These are phyloP conservation scores for Hypothenemus hampei DNA, from an alignment of 1,140 invertebrate species.

Conservation along the genomic window DNA sequence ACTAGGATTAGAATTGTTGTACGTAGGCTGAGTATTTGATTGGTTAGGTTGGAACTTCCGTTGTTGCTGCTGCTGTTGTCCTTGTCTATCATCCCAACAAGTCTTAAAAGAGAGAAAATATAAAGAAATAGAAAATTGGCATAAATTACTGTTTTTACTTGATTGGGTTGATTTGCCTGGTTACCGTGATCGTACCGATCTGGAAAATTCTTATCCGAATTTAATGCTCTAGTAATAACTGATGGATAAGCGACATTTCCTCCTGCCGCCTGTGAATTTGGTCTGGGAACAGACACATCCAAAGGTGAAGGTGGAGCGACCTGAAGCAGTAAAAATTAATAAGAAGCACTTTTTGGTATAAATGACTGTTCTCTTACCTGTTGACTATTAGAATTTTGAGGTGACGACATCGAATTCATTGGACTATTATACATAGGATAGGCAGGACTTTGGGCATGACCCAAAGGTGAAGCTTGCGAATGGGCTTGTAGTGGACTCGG, in stretches of 20 bases:
- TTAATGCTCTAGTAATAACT: constrained; percentile 64
- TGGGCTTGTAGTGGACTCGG: constrained; percentile 61
- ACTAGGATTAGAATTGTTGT: constrained; percentile 27
- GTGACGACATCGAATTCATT: constrained; percentile 64
- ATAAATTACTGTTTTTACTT: too few relatives aligned
- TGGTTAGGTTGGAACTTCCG: constrained; percentile 26
- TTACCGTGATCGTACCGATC: constrained; percentile 58
- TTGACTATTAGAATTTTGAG: constrained; percentile 55
- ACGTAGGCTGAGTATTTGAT: constrained; percentile 27
- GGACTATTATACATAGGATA: constrained; percentile 75
- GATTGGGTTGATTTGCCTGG: constrained; percentile 25
- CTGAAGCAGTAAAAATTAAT: constrained; percentile 29
- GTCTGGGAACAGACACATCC: constrained; percentile 60
- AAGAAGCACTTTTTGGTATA: background rate
- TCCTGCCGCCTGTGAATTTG: constrained; percentile 55
- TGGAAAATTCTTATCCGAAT: constrained; percentile 55
- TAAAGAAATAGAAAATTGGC: too few relatives aligned
- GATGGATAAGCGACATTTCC: constrained; percentile 62
- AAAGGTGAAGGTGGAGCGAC: constrained; percentile 61
- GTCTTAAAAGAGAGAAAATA: constrained; percentile 39
- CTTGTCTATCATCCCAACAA: constrained; percentile 50
- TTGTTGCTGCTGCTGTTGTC: constrained; percentile 28
- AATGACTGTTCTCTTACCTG: constrained; percentile 19
- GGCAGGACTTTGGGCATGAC: constrained; percentile 66
- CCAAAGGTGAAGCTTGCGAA: constrained; percentile 47